Evolutionary conservation across 2,797 vertebrate genomes (phyloP).

Genomic region (Crenichthys baileyi): DNA sequence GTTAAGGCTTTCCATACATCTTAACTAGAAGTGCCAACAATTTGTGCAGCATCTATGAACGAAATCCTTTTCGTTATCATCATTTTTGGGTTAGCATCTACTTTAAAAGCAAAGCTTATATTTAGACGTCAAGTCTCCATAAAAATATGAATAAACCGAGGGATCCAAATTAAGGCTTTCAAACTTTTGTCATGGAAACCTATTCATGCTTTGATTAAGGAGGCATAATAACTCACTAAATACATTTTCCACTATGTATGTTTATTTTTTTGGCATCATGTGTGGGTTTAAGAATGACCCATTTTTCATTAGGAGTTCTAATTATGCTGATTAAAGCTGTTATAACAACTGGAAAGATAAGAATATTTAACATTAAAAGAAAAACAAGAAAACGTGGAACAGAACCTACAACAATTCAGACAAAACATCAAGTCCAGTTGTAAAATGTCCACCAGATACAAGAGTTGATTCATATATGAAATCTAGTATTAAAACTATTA

Average conservation of each 20-base stretch:
- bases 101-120: neutral
- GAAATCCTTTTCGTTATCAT: neutral
- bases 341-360: neutral
- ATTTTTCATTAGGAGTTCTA: neutral
- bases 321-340: neutral
- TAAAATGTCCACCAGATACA: neutral
- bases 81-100: neutral
- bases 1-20: neutral
- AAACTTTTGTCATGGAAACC: neutral
- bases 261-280: neutral
- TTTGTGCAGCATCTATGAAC: neutral
- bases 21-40: neutral
- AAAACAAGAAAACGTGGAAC: neutral
- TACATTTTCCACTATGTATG: neutral
- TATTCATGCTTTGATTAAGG: neutral
- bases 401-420: neutral
- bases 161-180: neutral
- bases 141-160: neutral
- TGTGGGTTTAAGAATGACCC: neutral
- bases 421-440: neutral
- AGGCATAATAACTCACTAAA: neutral
- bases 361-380: neutral
- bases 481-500: slow-evolving; percentile 8
- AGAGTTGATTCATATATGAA: slow-evolving; percentile 11
- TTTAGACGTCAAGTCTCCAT: neutral